Base-by-base conservation (phyloP, 2,888 invertebrate species). In the Spodoptera littoralis region DNA sequence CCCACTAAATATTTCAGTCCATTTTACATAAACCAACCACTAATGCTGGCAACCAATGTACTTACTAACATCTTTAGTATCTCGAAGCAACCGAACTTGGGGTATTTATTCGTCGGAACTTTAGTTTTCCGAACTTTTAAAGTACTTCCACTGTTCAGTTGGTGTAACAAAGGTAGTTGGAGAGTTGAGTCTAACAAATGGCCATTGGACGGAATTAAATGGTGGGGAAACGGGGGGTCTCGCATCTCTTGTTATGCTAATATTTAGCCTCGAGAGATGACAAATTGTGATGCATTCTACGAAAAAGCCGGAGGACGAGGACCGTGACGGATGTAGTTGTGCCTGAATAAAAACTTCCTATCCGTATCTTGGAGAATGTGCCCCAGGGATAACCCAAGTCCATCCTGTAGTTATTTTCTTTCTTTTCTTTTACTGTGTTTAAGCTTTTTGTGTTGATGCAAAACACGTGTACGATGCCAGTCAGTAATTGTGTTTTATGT, bases 211-310 rank as follows among this genome's bases (percentile, higher is more conserved):
- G 74, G 77, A 80, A 84, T 85, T 84, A 86, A 89, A 89, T 84
- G 83, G 81, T 63, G 70, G 76, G 74, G 83, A 84, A 87, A 83
- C 73, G 73, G 77, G 77, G 65, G 77, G 75, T 77, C 78, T 77
- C 67, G 56, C 76, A 60, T 82, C 84, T 83, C 83, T 86, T 88
- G 85, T 87, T 84, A 88, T 86, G 88, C 74, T 84, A 89, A 89
- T 89, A 84, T 80, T 73, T 75, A 64, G 79, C 83, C 81, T 70
- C 74, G 70, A 69, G 82, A 80, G 73, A 86, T 86, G 86, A 86
- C 82, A 85, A 87, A 87, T 87, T 84, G 82, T 79, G 80, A 77
- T 86, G 87, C 83, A 85, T 86, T 82, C 76, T 58, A 47, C 52
- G 53, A 76, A 72, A 78, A 79, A 68, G 58, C 54, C 65, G 46